Percentiles rank a stretch among this genome's conserved stretches.
Conservation (phyloP, 2,888 invertebrate genomes). For the Allygus modestus region DNA sequence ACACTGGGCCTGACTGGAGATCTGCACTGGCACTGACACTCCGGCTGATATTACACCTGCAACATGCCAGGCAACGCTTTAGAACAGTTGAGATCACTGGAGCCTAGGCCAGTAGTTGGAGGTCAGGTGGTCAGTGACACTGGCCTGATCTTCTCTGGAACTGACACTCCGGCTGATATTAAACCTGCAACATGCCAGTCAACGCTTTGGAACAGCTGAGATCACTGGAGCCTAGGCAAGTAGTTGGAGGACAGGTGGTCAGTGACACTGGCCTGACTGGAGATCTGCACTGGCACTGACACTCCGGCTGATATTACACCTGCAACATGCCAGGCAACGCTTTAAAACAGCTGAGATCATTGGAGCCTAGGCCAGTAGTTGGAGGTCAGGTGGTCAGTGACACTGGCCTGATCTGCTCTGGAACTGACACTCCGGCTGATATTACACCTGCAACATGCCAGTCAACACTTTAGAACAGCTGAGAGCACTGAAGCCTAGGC, state of each 20-base stretch:
- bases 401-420: too few species aligned
- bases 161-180: conserved; percentile 94
- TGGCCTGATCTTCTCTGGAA: conserved; percentile 94
- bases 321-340: conserved; percentile 75
- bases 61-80: too few species aligned
- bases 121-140: conserved; percentile 80
- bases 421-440: too few species aligned
- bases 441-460: too few species aligned
- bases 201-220: conserved; percentile 92
- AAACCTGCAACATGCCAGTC: too few species aligned
- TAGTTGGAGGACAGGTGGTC: conserved; percentile 82
- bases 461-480: too few species aligned
- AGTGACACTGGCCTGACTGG: conserved; percentile 86
- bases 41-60: conserved; percentile 95
- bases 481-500: conserved; percentile 96
- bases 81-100: conserved; percentile 95
- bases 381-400: too few species aligned
- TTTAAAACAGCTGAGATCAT: too few species aligned
- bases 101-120: conserved; percentile 93
- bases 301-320: conserved; percentile 96
- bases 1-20: conserved; percentile 91
- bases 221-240: conserved; percentile 96
- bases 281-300: conserved; percentile 94
- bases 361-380: too few species aligned
- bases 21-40: conserved; percentile 94